Evolutionary conservation across 2,797 vertebrate genomes (phyloP), one percentile per base, ranked within the genome.

Genomic region (Protonibea diacanthus): DNA sequence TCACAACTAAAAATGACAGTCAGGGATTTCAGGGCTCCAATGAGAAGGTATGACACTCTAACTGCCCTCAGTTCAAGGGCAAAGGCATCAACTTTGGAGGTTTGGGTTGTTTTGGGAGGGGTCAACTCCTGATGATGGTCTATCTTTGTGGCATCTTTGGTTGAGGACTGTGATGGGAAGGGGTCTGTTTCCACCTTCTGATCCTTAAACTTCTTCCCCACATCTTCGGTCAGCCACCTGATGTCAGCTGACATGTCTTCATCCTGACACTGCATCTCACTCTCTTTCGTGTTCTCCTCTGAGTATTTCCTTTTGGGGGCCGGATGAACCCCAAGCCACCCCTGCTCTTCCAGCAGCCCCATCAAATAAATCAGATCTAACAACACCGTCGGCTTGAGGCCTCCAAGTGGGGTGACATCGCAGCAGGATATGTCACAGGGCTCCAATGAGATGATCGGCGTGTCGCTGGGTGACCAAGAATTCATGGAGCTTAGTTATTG

Each of bases 381-480:
- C 82, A 96, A 75, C 74, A 96, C 93, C 0, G 91, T 86, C 0
- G 95, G 92, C 51, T 93, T 96, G 80, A 96, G 92, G 75, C 94
- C 94, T 70, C 91, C 84, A 45, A 96, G 93, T 45, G 89, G 90
- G n/a, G 91, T 79, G 72, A 95, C 68, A 48, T 95, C 94, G 57
- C 94, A 93, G 88, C 91, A 92, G 67, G 94, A 91, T 6, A 86
- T 80, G 45, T 93, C 92, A 11, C 93, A 95, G 13, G 96, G 94
- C 89, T 96, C 95, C 94, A 96, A 76, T 3, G 94, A 95, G 68
- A 92, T 83, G 80, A 96, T 94, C 0, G 94, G 94, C 2, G 93
- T 94, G 91, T 96, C 96, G 87, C 96, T 96, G 92, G 95, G 96
- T 96, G 96, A 96, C 95, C 96, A 96, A 96, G 95, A 96, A 96